These are phyloP conservation scores for Urocynchramus pylzowi DNA, from an alignment of 2,113 vertebrate species.

Conservation along the genomic window DNA sequence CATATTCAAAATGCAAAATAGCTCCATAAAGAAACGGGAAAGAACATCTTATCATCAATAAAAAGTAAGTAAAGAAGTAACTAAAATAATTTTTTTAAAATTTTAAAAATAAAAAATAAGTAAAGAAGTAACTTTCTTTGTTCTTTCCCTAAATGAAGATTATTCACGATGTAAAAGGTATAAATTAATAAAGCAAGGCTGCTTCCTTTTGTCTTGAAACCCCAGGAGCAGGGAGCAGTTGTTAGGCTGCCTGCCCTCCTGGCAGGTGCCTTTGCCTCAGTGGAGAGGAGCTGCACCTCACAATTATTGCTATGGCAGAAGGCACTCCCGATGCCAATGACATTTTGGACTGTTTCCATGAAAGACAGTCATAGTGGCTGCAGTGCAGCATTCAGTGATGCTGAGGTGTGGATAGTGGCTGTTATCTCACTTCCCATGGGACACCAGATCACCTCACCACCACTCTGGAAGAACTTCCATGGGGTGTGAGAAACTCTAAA, in stretches of 20 bases:
- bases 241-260: neutral
- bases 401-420: neutral
- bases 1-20: neutral
- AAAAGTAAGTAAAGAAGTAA: neutral
- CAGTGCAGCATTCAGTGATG: neutral
- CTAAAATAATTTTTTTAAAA: too few relatives aligned
- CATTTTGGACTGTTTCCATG: neutral
- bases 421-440: neutral
- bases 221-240: neutral
- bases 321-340: neutral
- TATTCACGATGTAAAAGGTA: neutral
- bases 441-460: neutral
- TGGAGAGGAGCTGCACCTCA: neutral
- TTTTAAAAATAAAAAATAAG: neutral
- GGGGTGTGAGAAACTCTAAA: neutral
- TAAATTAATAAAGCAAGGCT: neutral
- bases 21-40: neutral
- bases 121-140: neutral
- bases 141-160: neutral
- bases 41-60: neutral
- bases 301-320: neutral
- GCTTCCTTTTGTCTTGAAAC: neutral
- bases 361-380: neutral
- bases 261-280: neutral
- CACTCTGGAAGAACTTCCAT: neutral